Evolutionary conservation across 64 coral and sea anemone species (phyloP), one percentile per base, ranked within the genome.

Genomic region (Stichodactyla mertensii): DNA sequence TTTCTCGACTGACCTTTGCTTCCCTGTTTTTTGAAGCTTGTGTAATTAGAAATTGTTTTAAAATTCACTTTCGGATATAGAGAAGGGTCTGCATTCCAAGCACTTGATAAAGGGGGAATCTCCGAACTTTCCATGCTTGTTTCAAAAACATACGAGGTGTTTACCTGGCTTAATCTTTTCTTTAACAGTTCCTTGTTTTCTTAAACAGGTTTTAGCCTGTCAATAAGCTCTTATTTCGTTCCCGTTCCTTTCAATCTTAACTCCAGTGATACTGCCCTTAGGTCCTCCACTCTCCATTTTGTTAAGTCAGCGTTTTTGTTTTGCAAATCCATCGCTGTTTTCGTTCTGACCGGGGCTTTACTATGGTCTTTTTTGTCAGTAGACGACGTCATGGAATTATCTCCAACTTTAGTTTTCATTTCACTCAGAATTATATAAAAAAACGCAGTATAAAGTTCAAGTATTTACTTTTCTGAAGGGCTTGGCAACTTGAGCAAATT

Each of bases 1-100:
- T 89, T 89, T 89, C 88, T 89, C 26, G 51, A 84, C 81, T 89
- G 88, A 61, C 88, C 82, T 84, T 55, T 85, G 27, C 88, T 89
- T 26, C 88, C 82, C 67, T 89, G 62, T 84, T 77, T 89, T 83
- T 89, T 85, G n/a, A 71, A 27, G n/a, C 55, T 18, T 64, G 82
- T 84, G 57, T 85, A 84, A 66, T 20, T 56, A 52, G 16, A 51
- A 51, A 84, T 82, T 19, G 56, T 84, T 58, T 31, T 82, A 26
- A 61, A 89, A 83, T 89, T 52, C 82, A 69, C 88, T 66, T 89
- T 89, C 22, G 88, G 88, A 84, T 89, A 85, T 71, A 84, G 60
- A 28, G 81, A 89, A 67, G 77, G 54, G 55, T 89, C 88, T 69
- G 82, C 64, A 24, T 61, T 89, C 82, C 88, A 84, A 74, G 88